These are phyloP conservation scores for Brienomyrus longianalis DNA, from an alignment of 2,113 vertebrate genomes.

Conservation along the genomic window DNA sequence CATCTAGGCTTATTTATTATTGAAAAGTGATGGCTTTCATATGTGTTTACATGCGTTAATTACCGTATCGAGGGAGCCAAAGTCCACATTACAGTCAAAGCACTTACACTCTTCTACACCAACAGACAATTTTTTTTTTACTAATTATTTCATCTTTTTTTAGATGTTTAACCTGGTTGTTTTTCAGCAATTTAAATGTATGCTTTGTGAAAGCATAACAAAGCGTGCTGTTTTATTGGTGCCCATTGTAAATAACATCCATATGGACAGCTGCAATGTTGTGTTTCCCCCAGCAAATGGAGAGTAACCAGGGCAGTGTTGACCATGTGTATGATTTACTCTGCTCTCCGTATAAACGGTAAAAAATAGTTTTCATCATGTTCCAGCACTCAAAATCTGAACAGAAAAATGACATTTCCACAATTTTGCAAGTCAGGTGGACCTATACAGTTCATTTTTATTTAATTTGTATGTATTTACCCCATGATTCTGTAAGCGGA, in stretches of 20 bases:
- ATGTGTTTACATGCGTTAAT: not conserved
- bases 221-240: not conserved
- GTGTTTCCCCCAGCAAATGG: not conserved
- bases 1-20: not conserved
- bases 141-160: not conserved
- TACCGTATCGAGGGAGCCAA: not conserved
- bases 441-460: not conserved
- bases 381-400: not conserved
- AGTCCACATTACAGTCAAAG: not conserved
- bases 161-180: not conserved
- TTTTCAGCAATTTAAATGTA: not conserved
- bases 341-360: not conserved
- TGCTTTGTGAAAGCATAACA: not conserved
- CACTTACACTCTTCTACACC: not conserved
- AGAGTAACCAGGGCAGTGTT: not conserved
- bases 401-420: not conserved
- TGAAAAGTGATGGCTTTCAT: not conserved
- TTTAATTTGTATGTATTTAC: not conserved
- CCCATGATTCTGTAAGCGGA: not conserved
- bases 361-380: not conserved
- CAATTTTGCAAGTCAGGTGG: not conserved
- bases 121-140: not conserved
- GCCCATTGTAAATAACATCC: not conserved
- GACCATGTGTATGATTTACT: not conserved
- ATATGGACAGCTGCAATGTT: not conserved